Base-by-base conservation (phyloP, 2,797 vertebrate genomes). In the Ispidina lecontei region DNA sequence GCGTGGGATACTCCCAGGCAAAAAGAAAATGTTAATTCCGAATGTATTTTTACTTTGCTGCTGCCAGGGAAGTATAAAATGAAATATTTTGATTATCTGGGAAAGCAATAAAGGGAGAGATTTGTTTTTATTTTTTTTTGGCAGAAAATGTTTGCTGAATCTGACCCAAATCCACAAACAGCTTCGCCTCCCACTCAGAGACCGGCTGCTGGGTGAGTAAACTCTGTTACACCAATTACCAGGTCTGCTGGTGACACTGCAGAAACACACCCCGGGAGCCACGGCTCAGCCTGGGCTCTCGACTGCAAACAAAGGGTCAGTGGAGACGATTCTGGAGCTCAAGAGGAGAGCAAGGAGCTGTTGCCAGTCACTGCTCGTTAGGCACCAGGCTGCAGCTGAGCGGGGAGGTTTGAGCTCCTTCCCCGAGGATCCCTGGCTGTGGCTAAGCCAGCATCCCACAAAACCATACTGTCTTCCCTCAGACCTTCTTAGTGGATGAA, bases 151-250 rank as follows among this genome's bases (percentile, higher is more conserved):
- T 84, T 89, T 26, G 33, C 82, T 84, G 85, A 84, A 72, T 72
- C 83, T 88, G 90, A 90, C 88, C 86, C 94, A 94, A 92, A 94
- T 86, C 69, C 91, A 73, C 79, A 59, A 70, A 17, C 73, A 73
- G 76, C 80, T 88, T 69, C 70, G 55, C 93, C 76, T 91, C 90
- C 92, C 83, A 52, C 87, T 90, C 87, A 52, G 37, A 55, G 92
- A 33, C 51, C 7, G 41, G 52, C 47, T 76, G 76, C 68, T 73
- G 10, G 1, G 79, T 7, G 85, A 94, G 73, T 62, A 86, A 88
- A 90, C 67, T 43, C 78, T 67, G 63, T 78, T 31, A 89, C 62
- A 68, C 90, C 47, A 71, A 86, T 83, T 33, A 43, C 43, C 70
- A 37, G 91, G n/a, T 79, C 78, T 79, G 87, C 55, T 29, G 80